Conservation (phyloP, 2,888 invertebrate species). For the Hipparchia semele region DNA sequence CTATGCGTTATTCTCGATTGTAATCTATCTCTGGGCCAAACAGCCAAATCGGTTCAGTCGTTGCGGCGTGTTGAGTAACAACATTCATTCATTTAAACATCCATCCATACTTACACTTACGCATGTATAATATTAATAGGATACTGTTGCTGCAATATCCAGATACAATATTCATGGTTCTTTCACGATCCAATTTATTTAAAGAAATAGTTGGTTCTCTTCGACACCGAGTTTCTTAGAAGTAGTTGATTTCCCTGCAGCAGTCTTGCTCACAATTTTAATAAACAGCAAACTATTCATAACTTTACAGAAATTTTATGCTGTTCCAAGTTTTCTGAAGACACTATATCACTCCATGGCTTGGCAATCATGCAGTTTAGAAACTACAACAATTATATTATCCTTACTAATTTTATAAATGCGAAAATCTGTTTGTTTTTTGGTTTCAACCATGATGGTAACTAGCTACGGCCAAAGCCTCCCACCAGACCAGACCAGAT, state of each 20-base stretch:
- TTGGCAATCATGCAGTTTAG: background rate
- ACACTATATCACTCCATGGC: background rate
- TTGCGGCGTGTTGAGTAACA: no score
- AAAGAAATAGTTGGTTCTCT: background rate
- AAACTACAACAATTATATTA: background rate
- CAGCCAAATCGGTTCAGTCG: no score
- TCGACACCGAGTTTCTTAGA: background rate
- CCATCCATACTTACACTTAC: no score
- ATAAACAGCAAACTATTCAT: constrained; percentile 4
- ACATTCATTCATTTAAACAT: no score
- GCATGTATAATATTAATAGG: no score
- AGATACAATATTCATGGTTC: background rate
- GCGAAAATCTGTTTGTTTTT: no score
- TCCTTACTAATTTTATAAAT: no score
- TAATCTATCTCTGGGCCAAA: no score
- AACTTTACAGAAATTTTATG: background rate
- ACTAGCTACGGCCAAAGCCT: no score
- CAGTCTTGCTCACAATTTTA: background rate
- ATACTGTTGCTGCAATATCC: background rate
- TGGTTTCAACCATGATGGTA: no score
- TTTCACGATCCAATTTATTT: background rate
- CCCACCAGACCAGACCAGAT: no score
- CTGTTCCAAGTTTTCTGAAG: background rate
- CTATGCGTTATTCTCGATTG: no score
- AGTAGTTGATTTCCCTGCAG: background rate